Evolutionary conservation across 1,140 invertebrate species (phyloP), one percentile per base, ranked within the genome.

Genomic region (Drosophila tsacasi): DNA sequence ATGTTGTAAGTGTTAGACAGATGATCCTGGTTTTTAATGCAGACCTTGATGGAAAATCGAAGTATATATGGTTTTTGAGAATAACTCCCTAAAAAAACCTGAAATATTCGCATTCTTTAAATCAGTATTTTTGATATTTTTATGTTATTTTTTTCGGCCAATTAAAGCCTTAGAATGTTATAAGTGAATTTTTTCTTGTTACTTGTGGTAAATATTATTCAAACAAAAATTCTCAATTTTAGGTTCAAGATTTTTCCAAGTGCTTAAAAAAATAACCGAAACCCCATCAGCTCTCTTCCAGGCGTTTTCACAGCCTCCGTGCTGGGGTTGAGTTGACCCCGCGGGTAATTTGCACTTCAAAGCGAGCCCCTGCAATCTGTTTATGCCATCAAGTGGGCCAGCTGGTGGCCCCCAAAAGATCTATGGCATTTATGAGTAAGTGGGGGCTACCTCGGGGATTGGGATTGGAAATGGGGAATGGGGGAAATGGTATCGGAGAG

Each of bases 341-440:
- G 84, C 84, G 84, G 84, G 84, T 90, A 89, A 89, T 89, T 89
- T 84, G 84, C 84, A 89, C 84, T 89, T 89, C 84, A 89, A 89
- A 89, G 71, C 68, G 84, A 72, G 80, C 77, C 80, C 78, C 60
- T 76, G 79, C 66, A 67, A 85, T 79, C 69, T 87, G 84, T 89
- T 89, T 89, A 89, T 89, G 74, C 84, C 84, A 90, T 81, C 77
- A 75, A 87, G 81, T 76, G 80, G 83, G 83, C 83, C 83, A 86
- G 83, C 83, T 86, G 83, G 76, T 86, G 83, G 74, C 59, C 71
- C 69, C 57, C 68, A 37, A 61, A 83, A 87, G 84, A 89, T 89
- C 73, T 89, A 84, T 90, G 85, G 81, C 85, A 89, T 89, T 89
- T 89, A 89, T 89, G 84, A 89, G 81, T 89, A 71, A 81, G 73